phyloP scores from a whole-genome alignment of 1,140 invertebrate genomes.

The Akabosia matsudoensis region DNA sequence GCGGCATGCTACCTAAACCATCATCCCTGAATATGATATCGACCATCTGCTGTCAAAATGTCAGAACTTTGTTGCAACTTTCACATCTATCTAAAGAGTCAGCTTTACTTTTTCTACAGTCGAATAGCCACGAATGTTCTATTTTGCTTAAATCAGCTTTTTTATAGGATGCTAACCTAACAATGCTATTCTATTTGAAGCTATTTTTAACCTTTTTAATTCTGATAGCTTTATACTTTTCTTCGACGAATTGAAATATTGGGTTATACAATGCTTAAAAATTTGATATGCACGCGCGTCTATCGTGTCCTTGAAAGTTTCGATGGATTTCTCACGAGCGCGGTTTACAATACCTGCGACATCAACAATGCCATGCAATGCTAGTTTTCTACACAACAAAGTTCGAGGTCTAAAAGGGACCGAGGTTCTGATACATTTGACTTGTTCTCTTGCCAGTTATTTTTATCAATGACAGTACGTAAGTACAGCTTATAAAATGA shows the following conservation, averaged over 20 bases:
- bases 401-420: no score
- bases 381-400: no score
- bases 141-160: no score
- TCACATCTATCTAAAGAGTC: not conserved
- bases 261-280: not conserved
- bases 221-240: not conserved
- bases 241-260: not conserved
- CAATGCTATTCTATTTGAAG: no score
- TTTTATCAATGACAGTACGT: no score
- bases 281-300: not conserved
- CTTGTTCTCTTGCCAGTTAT: no score
- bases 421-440: no score
- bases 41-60: conserved; percentile 13
- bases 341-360: not conserved
- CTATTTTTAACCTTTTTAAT: not conserved
- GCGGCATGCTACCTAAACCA: no score
- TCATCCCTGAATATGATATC: not conserved
- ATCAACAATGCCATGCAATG: not conserved
- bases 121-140: no score
- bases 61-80: not conserved
- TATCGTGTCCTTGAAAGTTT: not conserved
- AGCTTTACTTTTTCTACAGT: not conserved
- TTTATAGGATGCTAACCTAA: no score
- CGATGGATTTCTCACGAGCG: not conserved
- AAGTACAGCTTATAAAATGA: no score